phyloP scores from a whole-genome alignment of 2,888 invertebrate species.

The Scaptomyza cyrtandrae region DNA sequence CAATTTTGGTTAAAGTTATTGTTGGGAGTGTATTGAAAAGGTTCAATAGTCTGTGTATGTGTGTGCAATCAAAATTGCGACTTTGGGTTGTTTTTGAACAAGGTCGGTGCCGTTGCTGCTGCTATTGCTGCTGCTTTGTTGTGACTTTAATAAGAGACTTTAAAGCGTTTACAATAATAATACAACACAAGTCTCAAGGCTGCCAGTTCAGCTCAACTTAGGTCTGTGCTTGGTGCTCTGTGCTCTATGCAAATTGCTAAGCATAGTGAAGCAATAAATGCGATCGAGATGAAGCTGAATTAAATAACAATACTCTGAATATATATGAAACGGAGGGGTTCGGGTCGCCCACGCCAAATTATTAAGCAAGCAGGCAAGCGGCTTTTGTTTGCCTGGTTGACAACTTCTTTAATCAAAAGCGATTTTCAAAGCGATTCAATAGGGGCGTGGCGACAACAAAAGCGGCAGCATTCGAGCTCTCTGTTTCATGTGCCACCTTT shows the following conservation, averaged over 20 bases:
- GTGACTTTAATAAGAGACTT: conserved; percentile 31
- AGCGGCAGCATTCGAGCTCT: conserved; percentile 16
- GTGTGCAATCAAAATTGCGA: conserved; percentile 35
- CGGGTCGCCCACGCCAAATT: conserved; percentile 69
- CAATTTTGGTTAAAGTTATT: conserved; percentile 43
- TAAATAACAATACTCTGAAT: conserved; percentile 22
- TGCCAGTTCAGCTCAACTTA: conserved; percentile 2
- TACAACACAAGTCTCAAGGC: conserved; percentile 46
- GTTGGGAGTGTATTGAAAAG: conserved; percentile 4
- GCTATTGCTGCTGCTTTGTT: conserved; percentile 31
- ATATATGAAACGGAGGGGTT: conserved; percentile 21
- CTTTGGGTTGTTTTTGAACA: conserved; percentile 48
- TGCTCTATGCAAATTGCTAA: conserved; percentile 50
- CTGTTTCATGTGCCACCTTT: conserved; percentile 31
- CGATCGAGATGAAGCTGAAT: conserved; percentile 46
- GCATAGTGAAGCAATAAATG: conserved; percentile 38
- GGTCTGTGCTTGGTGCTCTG: conserved; percentile 6
- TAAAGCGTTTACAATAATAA: conserved; percentile 59
- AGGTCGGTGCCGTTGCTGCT: conserved; percentile 54
- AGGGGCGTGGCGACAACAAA: conserved; percentile 56
- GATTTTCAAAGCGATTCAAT: conserved; percentile 44
- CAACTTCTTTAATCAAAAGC: conserved; percentile 77
- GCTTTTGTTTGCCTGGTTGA: conserved; percentile 64
- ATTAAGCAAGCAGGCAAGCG: conserved; percentile 36
- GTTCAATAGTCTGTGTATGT: conserved; percentile 3